Evolutionary conservation across 2,113 vertebrate genomes (phyloP).

Genomic region (human (Homo sapiens)): GRCh38 chr5:66250501-66251000

Average conservation of each 20-base stretch:
- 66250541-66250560: no score
- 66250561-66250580: no score
- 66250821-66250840: neutral
- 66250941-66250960: neutral
- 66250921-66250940: neutral
- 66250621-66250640: no score
- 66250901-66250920: neutral
- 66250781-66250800: neutral
- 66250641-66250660: neutral
- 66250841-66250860: neutral
- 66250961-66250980: conserved; percentile 42
- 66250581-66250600: no score
- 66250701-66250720: neutral
- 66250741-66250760: neutral
- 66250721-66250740: neutral
- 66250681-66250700: neutral
- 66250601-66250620: no score
- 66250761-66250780: neutral
- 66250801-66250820: neutral
- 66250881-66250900: neutral
- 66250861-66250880: neutral
- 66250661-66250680: neutral
- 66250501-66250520: no score
- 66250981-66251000: neutral
- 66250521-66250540: no score